Evolutionary conservation across 2,113 vertebrate genomes (phyloP).

Genomic region (Nothobranchius kuhntae): DNA sequence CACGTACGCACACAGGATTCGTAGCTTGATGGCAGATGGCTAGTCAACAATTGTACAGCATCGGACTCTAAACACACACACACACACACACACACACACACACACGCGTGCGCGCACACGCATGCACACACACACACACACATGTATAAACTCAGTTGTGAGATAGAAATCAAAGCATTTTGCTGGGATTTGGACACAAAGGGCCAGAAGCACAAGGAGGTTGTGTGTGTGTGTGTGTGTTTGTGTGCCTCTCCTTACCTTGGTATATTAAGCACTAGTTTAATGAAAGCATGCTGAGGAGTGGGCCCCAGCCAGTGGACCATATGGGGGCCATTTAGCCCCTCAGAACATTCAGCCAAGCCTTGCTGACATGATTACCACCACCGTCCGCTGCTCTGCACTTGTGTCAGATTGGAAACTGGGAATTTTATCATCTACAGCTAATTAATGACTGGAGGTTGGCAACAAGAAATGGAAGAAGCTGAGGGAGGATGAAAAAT

Average conservation of each 20-base stretch:
- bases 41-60: constrained; percentile 95
- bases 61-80: constrained; percentile 63
- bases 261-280: constrained; percentile 86
- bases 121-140: constrained; percentile 69
- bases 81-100: constrained; percentile 60
- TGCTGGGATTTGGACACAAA: no score
- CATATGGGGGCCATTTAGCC: constrained; percentile 98
- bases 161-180: no score
- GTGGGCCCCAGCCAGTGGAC: constrained; percentile 90
- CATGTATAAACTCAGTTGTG: constrained; percentile 36
- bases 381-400: constrained; percentile 87
- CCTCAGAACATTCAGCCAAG: constrained; percentile 92
- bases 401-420: constrained; percentile 62
- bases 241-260: constrained; percentile 65
- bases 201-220: no score
- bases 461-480: constrained; percentile 54
- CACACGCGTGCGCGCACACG: constrained; percentile 34
- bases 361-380: constrained; percentile 92
- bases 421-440: constrained; percentile 60
- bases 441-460: constrained; percentile 73
- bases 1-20: constrained; percentile 77
- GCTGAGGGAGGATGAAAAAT: constrained; percentile 42
- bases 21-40: constrained; percentile 96
- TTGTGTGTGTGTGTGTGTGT: constrained; percentile 2
- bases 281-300: constrained; percentile 82